Evolutionary conservation across 2,888 invertebrate species (phyloP).

Genomic region (Drosophila ustulata): DNA sequence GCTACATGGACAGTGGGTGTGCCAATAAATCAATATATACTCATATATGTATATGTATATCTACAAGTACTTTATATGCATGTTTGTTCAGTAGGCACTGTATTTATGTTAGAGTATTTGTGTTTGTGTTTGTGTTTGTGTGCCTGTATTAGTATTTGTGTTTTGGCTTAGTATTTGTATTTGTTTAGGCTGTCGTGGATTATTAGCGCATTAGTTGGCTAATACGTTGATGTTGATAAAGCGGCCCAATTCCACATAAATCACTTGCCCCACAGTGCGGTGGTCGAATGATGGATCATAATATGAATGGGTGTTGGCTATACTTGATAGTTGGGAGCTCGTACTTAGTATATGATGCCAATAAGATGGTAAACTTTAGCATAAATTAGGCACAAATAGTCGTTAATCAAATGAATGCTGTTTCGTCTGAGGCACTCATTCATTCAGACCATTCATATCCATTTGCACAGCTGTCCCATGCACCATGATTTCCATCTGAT

Average conservation of each 20-base stretch:
- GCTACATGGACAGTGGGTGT: slow-evolving; percentile 40
- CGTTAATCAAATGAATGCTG: slow-evolving; percentile 78
- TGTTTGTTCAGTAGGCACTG: slow-evolving; percentile 8
- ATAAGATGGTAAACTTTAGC: slow-evolving; percentile 60
- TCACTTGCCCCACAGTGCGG: slow-evolving; percentile 46
- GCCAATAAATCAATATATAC: slow-evolving; percentile 72
- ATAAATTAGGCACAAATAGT: slow-evolving; percentile 76
- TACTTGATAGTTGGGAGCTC: background rate
- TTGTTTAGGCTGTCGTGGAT: slow-evolving; percentile 74
- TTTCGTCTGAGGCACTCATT: slow-evolving; percentile 48
- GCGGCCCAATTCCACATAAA: slow-evolving; percentile 51
- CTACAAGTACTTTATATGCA: slow-evolving; percentile 11
- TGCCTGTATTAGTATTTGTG: slow-evolving; percentile 14
- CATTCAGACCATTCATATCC: slow-evolving; percentile 41
- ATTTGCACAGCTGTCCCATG: slow-evolving; percentile 51
- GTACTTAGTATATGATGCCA: slow-evolving; percentile 33
- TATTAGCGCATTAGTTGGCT: slow-evolving; percentile 78
- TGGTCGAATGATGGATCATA: slow-evolving; percentile 69
- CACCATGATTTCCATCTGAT: slow-evolving; percentile 30
- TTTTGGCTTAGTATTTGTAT: slow-evolving; percentile 59
- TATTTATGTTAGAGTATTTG: slow-evolving; percentile 18
- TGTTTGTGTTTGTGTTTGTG: slow-evolving; percentile 8
- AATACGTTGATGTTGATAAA: slow-evolving; percentile 65
- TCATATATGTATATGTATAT: slow-evolving; percentile 3
- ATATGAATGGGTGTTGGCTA: slow-evolving; percentile 31